A percentile compares a stretch with the other conserved stretches of the same genome.
Evolutionary conservation across 2,113 vertebrate species (phyloP).

Genomic region (Cathartes aura): DNA sequence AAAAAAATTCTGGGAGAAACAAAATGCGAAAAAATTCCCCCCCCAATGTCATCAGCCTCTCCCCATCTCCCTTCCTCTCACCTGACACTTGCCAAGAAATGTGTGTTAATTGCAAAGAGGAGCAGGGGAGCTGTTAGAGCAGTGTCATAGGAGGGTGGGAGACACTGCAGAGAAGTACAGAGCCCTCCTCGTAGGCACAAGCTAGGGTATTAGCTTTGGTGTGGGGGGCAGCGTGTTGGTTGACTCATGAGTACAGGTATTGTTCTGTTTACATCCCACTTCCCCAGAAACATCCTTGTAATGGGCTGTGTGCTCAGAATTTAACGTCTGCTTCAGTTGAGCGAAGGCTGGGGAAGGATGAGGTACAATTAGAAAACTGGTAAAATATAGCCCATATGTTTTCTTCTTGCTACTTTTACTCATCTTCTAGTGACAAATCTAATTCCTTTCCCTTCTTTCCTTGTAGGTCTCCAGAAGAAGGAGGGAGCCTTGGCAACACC

Average conservation of each 20-base stretch:
- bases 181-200: not conserved
- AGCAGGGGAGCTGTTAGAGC: not conserved
- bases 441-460: not conserved
- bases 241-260: not conserved
- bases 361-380: not conserved
- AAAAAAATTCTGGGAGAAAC: not conserved
- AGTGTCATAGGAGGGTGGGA: not conserved
- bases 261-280: not conserved
- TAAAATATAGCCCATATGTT: rapidly evolving
- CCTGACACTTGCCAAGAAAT: not conserved
- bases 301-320: not conserved
- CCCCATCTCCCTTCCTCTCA: not conserved
- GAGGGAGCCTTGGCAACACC: slow-evolving; percentile 63
- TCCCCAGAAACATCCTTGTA: not conserved
- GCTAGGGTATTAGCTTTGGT: not conserved
- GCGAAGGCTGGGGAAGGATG: not conserved
- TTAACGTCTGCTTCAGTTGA: not conserved
- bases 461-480: slow-evolving; percentile 83
- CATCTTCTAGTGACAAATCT: not conserved
- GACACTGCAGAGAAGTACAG: not conserved
- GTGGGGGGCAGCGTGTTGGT: not conserved
- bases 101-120: not conserved
- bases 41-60: not conserved
- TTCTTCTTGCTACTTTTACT: not conserved
- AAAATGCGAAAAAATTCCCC: not conserved